Conservation (phyloP, 1,140 invertebrate genomes). For the Drosophila nebulosa region DNA sequence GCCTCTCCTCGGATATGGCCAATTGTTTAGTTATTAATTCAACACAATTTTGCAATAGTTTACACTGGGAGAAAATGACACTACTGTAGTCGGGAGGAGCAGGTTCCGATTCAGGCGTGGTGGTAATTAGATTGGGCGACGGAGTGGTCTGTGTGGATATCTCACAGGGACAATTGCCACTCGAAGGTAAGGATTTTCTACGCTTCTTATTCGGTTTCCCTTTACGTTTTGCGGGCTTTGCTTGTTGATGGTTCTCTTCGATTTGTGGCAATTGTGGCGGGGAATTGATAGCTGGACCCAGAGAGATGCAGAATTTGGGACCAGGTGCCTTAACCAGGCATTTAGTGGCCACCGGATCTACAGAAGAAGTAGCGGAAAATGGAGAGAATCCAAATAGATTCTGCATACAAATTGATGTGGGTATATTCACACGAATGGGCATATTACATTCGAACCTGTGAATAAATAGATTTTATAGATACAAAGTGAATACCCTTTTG, state of each 20-base stretch:
- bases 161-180: background rate
- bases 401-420: conserved; percentile 14
- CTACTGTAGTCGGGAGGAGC: background rate
- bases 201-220: background rate
- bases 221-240: background rate
- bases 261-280: background rate
- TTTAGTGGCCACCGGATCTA: background rate
- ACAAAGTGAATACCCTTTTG: background rate
- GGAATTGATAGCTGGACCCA: background rate
- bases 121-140: background rate
- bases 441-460: conserved; percentile 58
- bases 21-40: background rate
- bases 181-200: background rate
- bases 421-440: conserved; percentile 47
- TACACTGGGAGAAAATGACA: background rate
- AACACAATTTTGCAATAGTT: background rate
- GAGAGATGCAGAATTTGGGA: conserved; percentile 9
- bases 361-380: background rate
- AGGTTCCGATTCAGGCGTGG: background rate
- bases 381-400: background rate
- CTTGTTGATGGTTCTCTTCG: background rate
- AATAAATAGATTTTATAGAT: background rate
- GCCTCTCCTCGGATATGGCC: background rate
- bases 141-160: conserved; percentile 16
- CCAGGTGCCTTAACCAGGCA: background rate